Conservation (phyloP, 2,797 vertebrate genomes). For the Neosalanx taihuensis region DNA sequence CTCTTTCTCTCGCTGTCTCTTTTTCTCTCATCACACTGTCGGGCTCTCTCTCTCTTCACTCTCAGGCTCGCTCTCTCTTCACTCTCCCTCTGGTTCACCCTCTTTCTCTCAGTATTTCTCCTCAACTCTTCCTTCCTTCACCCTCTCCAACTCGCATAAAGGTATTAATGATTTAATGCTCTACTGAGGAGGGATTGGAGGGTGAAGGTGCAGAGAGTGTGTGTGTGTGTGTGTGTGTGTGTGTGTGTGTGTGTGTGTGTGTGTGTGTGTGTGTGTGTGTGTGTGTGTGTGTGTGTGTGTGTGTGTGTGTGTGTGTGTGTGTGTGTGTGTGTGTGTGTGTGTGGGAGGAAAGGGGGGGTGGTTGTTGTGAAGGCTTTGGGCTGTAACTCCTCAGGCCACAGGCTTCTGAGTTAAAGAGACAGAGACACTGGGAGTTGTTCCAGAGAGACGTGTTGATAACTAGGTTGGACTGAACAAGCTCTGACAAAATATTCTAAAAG, state of each 20-base stretch:
- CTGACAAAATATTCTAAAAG: background rate
- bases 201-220: slow-evolving; percentile 13
- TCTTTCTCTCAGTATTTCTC: background rate
- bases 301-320: no score
- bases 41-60: background rate
- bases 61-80: background rate
- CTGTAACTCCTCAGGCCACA: slow-evolving; percentile 39
- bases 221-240: background rate
- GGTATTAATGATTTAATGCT: slow-evolving; percentile 59
- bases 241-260: background rate
- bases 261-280: no score
- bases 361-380: slow-evolving; percentile 11
- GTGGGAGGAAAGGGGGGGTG: background rate
- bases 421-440: slow-evolving; percentile 7
- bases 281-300: background rate
- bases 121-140: background rate
- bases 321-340: no score
- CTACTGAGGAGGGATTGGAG: slow-evolving; percentile 21
- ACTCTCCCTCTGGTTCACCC: background rate
- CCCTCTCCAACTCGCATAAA: slow-evolving; percentile 27
- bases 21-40: background rate
- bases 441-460: background rate
- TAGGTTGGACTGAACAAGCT: background rate
- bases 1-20: slow-evolving; percentile 11
- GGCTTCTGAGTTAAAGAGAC: slow-evolving; percentile 27